phyloP scores from a whole-genome alignment of 1,140 invertebrate genomes.

The Tachypleus tridentatus region DNA sequence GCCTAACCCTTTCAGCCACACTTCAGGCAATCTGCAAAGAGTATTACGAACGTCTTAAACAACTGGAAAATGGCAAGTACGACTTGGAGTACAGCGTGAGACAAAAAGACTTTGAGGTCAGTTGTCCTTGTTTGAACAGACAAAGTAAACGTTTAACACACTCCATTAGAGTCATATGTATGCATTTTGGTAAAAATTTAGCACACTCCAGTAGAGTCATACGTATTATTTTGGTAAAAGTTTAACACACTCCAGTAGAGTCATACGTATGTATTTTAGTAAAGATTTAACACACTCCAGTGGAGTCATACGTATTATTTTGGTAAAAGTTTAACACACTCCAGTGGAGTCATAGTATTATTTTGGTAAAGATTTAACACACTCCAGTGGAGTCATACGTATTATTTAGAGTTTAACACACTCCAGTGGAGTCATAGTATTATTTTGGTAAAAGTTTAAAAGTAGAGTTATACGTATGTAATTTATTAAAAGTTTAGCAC shows the following conservation, averaged over 20 bases:
- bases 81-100: constrained; percentile 92
- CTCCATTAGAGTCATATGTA: background rate
- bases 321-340: too few species aligned
- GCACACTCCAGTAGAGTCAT: background rate
- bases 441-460: too few species aligned
- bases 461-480: too few species aligned
- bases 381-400: too few species aligned
- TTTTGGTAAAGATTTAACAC: too few species aligned
- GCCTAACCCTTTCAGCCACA: constrained; percentile 55
- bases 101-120: constrained; percentile 92
- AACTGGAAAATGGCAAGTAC: constrained; percentile 94
- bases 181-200: background rate
- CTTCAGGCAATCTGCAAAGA: constrained; percentile 90
- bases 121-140: background rate
- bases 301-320: too few species aligned
- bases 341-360: too few species aligned
- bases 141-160: background rate
- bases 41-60: constrained; percentile 79
- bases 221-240: background rate
- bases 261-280: too few species aligned
- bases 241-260: background rate
- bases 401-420: too few species aligned
- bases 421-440: too few species aligned
- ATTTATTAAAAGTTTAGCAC: too few species aligned
- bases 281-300: too few species aligned